Evolutionary conservation across 2,797 vertebrate genomes (phyloP).

Genomic region (Lagodon rhomboides): DNA sequence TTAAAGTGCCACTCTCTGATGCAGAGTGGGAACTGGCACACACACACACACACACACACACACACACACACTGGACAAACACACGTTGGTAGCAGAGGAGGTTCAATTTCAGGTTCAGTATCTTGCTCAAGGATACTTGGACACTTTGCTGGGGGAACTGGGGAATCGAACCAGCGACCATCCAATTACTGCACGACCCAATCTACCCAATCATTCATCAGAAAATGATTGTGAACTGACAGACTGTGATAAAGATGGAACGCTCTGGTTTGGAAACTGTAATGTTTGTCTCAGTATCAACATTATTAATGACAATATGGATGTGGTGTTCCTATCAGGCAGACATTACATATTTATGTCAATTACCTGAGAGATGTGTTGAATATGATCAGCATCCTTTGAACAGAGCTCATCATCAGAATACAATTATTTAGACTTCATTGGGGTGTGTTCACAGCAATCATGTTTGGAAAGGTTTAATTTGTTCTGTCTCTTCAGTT

Average conservation of each 20-base stretch:
- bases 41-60: background rate
- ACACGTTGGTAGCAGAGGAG: too few relatives aligned
- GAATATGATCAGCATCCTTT: background rate
- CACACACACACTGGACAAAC: too few relatives aligned
- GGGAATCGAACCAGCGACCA: too few relatives aligned
- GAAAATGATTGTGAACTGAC: constrained; percentile 28
- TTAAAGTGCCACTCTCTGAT: constrained; percentile 31
- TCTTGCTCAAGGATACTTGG: too few relatives aligned
- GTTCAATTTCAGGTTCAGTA: too few relatives aligned
- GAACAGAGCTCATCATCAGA: background rate
- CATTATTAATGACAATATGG: background rate
- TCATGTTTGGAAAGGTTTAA: background rate
- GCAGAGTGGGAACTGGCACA: constrained; percentile 33
- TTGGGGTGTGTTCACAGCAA: background rate
- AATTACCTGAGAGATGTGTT: constrained; percentile 4
- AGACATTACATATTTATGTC: background rate
- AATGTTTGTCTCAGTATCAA: background rate
- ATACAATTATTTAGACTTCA: background rate
- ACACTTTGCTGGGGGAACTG: too few relatives aligned
- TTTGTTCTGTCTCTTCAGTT: background rate
- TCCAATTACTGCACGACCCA: too few relatives aligned
- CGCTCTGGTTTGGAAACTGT: constrained; percentile 20
- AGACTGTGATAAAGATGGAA: constrained; percentile 30
- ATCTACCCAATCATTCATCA: background rate
- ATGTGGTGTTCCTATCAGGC: constrained; percentile 7